Conservation (phyloP, 2,113 vertebrate genomes). For the Nansenia antarctica region DNA sequence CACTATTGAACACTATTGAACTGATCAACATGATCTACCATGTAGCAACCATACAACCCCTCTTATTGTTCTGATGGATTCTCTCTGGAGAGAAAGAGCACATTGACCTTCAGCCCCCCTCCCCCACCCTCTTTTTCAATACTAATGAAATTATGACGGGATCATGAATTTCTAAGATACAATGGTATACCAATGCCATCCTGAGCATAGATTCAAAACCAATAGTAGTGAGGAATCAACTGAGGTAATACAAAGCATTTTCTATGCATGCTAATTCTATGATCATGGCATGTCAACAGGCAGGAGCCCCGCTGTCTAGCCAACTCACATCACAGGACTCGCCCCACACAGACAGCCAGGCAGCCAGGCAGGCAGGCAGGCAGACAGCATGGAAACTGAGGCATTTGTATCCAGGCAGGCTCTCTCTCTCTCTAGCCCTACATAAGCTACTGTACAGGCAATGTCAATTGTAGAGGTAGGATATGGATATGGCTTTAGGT, state of each 20-base stretch:
- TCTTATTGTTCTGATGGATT: too few relatives aligned
- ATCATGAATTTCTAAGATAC: too few relatives aligned
- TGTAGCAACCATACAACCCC: too few relatives aligned
- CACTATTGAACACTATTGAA: too few relatives aligned
- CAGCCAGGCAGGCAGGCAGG: neutral
- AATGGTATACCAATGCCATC: too few relatives aligned
- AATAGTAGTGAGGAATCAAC: too few relatives aligned
- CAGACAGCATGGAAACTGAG: neutral
- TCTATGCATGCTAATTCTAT: slow-evolving; percentile 65
- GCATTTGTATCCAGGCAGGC: neutral
- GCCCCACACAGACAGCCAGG: slow-evolving; percentile 8
- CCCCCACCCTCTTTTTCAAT: too few relatives aligned
- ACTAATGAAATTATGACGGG: too few relatives aligned
- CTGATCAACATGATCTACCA: too few relatives aligned
- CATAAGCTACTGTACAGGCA: neutral
- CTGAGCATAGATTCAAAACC: too few relatives aligned
- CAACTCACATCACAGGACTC: slow-evolving; percentile 67
- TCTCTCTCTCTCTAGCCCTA: neutral
- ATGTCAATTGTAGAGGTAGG: neutral
- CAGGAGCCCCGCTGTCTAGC: slow-evolving; percentile 73
- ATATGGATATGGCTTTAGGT: neutral
- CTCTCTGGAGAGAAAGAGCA: too few relatives aligned
- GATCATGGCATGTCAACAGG: slow-evolving; percentile 62
- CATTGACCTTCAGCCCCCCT: too few relatives aligned
- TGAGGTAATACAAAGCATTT: neutral